Conservation (phyloP, 2,113 vertebrate species). For the Apteryx mantelli region DNA sequence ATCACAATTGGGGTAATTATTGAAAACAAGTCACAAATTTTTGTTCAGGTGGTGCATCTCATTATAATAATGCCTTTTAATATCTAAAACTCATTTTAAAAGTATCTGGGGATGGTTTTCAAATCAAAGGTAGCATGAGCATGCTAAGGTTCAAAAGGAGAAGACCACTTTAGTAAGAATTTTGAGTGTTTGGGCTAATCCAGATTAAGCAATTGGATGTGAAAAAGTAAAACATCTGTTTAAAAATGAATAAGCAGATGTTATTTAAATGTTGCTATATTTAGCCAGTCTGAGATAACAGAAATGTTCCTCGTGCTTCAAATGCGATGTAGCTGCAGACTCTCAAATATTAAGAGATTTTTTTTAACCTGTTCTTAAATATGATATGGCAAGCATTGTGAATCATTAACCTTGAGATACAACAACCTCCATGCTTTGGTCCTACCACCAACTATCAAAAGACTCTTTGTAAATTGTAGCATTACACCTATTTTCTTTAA, state of each 20-base stretch:
- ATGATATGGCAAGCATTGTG: neutral
- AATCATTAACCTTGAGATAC: neutral
- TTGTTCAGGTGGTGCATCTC: neutral
- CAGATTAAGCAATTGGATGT: neutral
- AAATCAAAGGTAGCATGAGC: neutral
- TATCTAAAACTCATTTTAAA: neutral
- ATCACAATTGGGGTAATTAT: neutral
- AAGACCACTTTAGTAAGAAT: neutral
- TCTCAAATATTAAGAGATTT: neutral
- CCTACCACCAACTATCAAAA: neutral
- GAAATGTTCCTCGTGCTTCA: neutral
- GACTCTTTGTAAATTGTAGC: neutral
- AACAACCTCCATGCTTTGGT: neutral
- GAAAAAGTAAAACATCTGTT: neutral
- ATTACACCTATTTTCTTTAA: neutral
- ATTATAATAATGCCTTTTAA: neutral
- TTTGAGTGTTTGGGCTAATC: neutral
- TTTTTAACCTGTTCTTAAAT: neutral
- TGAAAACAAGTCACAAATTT: neutral
- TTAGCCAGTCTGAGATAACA: neutral
- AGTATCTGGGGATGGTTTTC: neutral
- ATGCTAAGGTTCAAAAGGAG: neutral
- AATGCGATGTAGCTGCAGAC: neutral
- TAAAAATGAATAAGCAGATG: neutral
- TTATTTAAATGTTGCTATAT: neutral